phyloP scores from a whole-genome alignment of 2,888 invertebrate genomes.

The Papilio elwesi region DNA sequence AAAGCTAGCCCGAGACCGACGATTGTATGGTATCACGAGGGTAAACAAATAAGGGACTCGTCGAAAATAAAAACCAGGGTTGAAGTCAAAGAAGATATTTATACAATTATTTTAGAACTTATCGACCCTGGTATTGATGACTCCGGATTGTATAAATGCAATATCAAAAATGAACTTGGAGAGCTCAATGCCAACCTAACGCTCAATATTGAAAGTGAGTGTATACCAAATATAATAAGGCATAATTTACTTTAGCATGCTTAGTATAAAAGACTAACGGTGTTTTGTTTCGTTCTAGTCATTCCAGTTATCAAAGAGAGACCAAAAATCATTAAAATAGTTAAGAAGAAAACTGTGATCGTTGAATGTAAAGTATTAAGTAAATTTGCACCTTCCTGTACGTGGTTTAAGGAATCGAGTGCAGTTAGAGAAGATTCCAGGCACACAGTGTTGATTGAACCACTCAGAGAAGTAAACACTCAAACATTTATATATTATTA shows the following conservation, averaged over 20 bases:
- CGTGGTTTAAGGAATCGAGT: conserved; percentile 95
- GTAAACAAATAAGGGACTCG: conserved; percentile 89
- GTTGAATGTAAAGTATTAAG: conserved; percentile 97
- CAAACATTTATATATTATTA: background rate
- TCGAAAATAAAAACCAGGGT: conserved; percentile 92
- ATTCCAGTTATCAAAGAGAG: conserved; percentile 97
- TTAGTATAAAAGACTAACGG: conserved; percentile 2
- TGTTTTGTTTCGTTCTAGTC: conserved; percentile 80
- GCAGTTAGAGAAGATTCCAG: conserved; percentile 91
- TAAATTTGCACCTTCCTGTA: conserved; percentile 95
- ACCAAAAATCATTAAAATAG: conserved; percentile 95
- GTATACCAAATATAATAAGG: conserved; percentile 1
- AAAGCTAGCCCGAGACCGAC: conserved; percentile 81
- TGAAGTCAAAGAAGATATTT: conserved; percentile 91
- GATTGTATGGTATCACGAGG: conserved; percentile 81
- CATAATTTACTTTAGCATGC: conserved; percentile 5
- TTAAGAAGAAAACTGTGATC: conserved; percentile 95
- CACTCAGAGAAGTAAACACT: conserved; percentile 88
- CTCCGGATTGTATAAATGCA: conserved; percentile 99
- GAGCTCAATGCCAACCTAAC: conserved; percentile 98
- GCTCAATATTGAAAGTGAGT: conserved; percentile 98
- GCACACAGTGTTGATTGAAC: conserved; percentile 90
- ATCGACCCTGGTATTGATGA: conserved; percentile 97
- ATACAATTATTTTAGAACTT: conserved; percentile 93
- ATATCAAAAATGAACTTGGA: conserved; percentile 97